A percentile compares a stretch with the other conserved stretches of the same genome.
Evolutionary conservation across 2,888 invertebrate species (phyloP).

Genomic region (Epistrophe grossulariae): DNA sequence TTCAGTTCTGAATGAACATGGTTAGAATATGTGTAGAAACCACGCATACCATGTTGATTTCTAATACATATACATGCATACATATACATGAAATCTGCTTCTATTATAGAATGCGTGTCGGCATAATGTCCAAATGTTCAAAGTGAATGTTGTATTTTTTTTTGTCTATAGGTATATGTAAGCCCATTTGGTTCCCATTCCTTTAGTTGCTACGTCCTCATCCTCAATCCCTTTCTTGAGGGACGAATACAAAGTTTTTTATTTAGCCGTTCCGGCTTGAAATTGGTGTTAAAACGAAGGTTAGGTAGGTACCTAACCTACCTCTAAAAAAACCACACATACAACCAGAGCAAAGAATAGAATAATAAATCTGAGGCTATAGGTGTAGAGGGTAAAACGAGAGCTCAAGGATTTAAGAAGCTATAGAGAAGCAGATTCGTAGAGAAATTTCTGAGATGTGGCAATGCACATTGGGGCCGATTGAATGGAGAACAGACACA

Average conservation of each 20-base stretch:
- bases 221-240: slow-evolving; percentile 25
- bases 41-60: slow-evolving; percentile 25
- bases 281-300: slow-evolving; percentile 67
- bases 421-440: slow-evolving; percentile 50
- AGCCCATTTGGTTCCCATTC: slow-evolving; percentile 16
- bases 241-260: neutral
- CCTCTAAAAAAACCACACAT: slow-evolving; percentile 28
- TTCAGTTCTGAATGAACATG: slow-evolving; percentile 65
- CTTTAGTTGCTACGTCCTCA: slow-evolving; percentile 7
- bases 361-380: slow-evolving; percentile 50
- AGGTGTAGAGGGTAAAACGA: slow-evolving; percentile 54
- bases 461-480: slow-evolving; percentile 12
- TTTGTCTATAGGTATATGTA: neutral
- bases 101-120: slow-evolving; percentile 67
- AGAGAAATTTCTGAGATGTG: neutral
- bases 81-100: slow-evolving; percentile 19
- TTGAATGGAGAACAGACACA: neutral
- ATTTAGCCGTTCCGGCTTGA: slow-evolving; percentile 59
- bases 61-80: slow-evolving; percentile 23
- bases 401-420: slow-evolving; percentile 66
- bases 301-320: slow-evolving; percentile 65
- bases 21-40: slow-evolving; percentile 29
- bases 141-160: slow-evolving; percentile 51
- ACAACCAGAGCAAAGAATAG: slow-evolving; percentile 24
- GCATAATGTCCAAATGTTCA: slow-evolving; percentile 66